Percentiles rank a stretch among this genome's conserved stretches.
phyloP scores from a whole-genome alignment of 2,797 vertebrate genomes.

The Acanthurus leucopareius region DNA sequence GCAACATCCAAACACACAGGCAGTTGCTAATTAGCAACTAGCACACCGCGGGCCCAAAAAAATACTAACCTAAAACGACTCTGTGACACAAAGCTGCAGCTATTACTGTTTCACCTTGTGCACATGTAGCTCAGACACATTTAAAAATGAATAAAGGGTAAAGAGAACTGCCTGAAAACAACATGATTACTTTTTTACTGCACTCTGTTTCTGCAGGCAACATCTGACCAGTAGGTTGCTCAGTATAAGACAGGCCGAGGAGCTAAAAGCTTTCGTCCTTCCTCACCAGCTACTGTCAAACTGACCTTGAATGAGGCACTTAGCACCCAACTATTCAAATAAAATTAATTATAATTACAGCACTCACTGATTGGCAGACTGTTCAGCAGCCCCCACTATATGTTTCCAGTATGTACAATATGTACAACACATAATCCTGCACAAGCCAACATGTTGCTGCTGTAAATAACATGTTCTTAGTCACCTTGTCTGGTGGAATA shows the following conservation, averaged over 20 bases:
- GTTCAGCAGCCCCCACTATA: background rate
- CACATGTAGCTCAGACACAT: conserved; percentile 4
- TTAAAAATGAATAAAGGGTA: conserved; percentile 16
- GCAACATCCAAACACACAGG: conserved; percentile 9
- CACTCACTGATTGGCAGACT: background rate
- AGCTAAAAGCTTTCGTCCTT: conserved; percentile 29
- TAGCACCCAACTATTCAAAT: conserved; percentile 9
- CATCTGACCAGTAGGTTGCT: background rate
- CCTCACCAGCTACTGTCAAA: background rate
- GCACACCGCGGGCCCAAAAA: background rate
- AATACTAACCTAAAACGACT: background rate
- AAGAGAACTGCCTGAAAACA: conserved; percentile 10
- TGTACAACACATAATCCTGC: background rate
- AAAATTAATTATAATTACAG: conserved; percentile 21
- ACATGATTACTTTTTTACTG: background rate
- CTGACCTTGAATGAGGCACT: conserved; percentile 32
- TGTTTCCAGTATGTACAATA: background rate
- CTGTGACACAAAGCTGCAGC: conserved; percentile 5
- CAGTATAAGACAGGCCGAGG: background rate
- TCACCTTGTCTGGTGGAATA: conserved; percentile 27
- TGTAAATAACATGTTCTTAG: conserved; percentile 34
- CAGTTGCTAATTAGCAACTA: background rate
- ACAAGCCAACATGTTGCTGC: background rate
- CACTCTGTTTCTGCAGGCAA: background rate
- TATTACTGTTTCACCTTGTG: conserved; percentile 9